A percentile compares a stretch with the other conserved stretches of the same genome.
Conservation (phyloP, 2,113 vertebrate species). For the Thunnus maccoyii region DNA sequence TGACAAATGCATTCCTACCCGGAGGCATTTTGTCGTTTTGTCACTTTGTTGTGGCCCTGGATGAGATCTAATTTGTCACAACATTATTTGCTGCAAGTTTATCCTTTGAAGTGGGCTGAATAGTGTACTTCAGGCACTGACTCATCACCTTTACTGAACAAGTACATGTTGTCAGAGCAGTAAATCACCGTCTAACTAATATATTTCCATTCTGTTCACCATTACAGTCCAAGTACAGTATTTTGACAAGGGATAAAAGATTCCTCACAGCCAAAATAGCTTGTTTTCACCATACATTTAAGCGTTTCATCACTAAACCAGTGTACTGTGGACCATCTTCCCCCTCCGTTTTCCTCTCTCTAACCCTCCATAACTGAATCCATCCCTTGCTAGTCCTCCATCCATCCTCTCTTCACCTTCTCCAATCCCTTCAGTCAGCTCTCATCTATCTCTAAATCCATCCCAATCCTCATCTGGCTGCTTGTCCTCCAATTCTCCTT, state of each 20-base stretch:
- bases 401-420: conserved; percentile 69
- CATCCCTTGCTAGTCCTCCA: conserved; percentile 65
- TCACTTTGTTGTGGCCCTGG: conserved; percentile 29
- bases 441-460: conserved; percentile 76
- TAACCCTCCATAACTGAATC: conserved; percentile 68
- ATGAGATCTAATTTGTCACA: conserved; percentile 43
- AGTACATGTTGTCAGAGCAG: conserved; percentile 28
- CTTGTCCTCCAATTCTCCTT: conserved; percentile 71
- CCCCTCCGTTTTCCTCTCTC: conserved; percentile 18
- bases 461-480: conserved; percentile 73
- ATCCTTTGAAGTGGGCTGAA: conserved; percentile 44
- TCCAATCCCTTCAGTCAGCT: conserved; percentile 71
- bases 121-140: conserved; percentile 19
- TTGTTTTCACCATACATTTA: conserved; percentile 29
- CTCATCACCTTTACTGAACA: conserved; percentile 43
- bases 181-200: conserved; percentile 26
- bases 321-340: not conserved
- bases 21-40: conserved; percentile 13
- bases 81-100: conserved; percentile 33
- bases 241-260: conserved; percentile 35
- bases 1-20: conserved; percentile 43
- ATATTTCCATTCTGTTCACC: not conserved
- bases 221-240: not conserved
- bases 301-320: conserved; percentile 18
- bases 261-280: conserved; percentile 23